A percentile compares a stretch with the other conserved stretches of the same genome.
phyloP scores from a whole-genome alignment of 2,888 invertebrate species.

The Dryococelus australis region DNA sequence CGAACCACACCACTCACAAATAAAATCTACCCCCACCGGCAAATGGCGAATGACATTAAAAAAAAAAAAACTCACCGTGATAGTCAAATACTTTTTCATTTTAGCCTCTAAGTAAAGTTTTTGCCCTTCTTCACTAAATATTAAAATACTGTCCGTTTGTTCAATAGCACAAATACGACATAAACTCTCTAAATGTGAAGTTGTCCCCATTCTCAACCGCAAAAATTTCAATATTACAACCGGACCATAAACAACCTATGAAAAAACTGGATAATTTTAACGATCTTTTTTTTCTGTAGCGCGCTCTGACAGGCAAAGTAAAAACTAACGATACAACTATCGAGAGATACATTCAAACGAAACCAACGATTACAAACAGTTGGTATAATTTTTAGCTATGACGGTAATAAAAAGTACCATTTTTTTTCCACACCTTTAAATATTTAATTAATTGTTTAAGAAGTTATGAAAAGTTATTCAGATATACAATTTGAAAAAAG shows the following conservation, averaged over 20 bases:
- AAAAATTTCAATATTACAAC: conserved; percentile 36
- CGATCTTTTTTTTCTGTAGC: conserved; percentile 48
- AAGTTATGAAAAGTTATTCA: too few relatives aligned
- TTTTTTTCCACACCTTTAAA: too few relatives aligned
- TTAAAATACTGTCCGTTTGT: conserved; percentile 65
- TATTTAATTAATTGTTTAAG: too few relatives aligned
- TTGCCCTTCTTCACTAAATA: conserved; percentile 72
- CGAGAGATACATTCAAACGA: background rate
- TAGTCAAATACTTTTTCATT: conserved; percentile 72
- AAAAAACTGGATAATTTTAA: conserved; percentile 48
- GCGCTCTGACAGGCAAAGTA: conserved; percentile 47
- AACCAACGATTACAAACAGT: too few relatives aligned
- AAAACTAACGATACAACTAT: conserved; percentile 38
- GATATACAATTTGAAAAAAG: too few relatives aligned
- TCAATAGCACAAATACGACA: conserved; percentile 73
- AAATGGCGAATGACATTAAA: conserved; percentile 45
- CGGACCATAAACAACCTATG: conserved; percentile 39
- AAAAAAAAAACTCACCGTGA: conserved; percentile 63
- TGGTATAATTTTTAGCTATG: too few relatives aligned
- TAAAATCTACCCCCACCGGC: conserved; percentile 36
- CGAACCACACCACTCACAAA: background rate
- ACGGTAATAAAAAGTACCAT: too few relatives aligned
- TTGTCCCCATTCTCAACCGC: conserved; percentile 44
- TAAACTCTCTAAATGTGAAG: conserved; percentile 58
- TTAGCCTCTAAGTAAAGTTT: conserved; percentile 25